A percentile compares a stretch with the other conserved stretches of the same genome.
These are phyloP conservation scores for Agrilus mali DNA, from an alignment of 2,888 invertebrate genomes.

Conservation along the genomic window DNA sequence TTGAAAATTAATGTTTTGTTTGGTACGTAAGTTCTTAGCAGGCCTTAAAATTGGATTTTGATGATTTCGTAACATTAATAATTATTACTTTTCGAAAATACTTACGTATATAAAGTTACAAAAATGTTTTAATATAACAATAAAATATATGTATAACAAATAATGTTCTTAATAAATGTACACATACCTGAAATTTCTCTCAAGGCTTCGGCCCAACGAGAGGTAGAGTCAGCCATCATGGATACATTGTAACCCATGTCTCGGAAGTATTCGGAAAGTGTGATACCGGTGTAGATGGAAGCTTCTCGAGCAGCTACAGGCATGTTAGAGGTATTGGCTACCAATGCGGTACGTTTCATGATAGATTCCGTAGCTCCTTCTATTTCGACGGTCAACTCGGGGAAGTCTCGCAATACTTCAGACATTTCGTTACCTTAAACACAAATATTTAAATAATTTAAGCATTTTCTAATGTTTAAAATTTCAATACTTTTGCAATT, in stretches of 20 bases:
- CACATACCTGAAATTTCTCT: constrained; percentile 86
- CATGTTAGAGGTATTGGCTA: constrained; percentile 99
- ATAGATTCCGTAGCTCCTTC: constrained; percentile 95
- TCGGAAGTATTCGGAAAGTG: constrained; percentile 98
- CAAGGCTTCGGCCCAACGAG: constrained; percentile 99
- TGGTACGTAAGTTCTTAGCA: too few species aligned
- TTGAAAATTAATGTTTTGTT: too few species aligned
- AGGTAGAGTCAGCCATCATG: constrained; percentile 99
- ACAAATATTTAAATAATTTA: constrained; percentile 16
- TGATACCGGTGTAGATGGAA: constrained; percentile 98
- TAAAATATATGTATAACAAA: background rate
- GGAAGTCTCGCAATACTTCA: constrained; percentile 97
- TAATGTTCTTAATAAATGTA: background rate
- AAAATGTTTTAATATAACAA: background rate
- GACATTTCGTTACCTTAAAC: constrained; percentile 90
- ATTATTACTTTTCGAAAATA: background rate
- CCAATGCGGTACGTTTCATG: constrained; percentile 98
- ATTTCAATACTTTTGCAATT: background rate
- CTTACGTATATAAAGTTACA: background rate
- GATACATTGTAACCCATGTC: constrained; percentile 99
- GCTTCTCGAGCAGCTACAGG: constrained; percentile 99
- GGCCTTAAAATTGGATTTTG: too few species aligned
- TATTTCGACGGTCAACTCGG: constrained; percentile 94
- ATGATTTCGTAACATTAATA: too few species aligned
- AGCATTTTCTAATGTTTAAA: background rate